Evolutionary conservation across 2,113 vertebrate genomes (phyloP).

Genomic region (Erythrolamprus reginae): DNA sequence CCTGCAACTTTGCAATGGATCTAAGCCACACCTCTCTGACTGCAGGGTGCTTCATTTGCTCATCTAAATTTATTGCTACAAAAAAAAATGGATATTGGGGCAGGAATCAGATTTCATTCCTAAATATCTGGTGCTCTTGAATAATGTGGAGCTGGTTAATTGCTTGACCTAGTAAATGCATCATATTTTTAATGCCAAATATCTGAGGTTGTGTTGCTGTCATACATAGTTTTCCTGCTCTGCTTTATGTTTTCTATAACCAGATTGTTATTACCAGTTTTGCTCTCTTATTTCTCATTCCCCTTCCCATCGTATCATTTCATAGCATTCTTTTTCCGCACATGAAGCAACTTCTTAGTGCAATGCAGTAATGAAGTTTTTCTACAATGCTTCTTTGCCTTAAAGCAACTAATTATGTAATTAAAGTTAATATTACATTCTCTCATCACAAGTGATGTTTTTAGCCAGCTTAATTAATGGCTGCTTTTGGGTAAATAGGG

Average conservation of each 20-base stretch:
- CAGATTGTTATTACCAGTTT: background rate
- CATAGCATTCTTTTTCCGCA: background rate
- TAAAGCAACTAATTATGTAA: constrained; percentile 6
- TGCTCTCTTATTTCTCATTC: background rate
- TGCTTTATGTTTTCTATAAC: background rate
- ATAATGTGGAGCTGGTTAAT: background rate
- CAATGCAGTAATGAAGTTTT: background rate
- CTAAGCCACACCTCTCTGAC: background rate
- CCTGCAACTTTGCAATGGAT: background rate
- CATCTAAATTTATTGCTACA: background rate
- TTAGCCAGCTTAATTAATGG: constrained; percentile 2
- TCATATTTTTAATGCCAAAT: background rate
- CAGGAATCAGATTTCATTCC: background rate
- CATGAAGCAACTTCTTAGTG: background rate
- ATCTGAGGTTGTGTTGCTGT: background rate
- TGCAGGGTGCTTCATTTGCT: background rate
- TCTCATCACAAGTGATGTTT: background rate
- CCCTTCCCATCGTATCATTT: background rate
- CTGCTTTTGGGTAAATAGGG: background rate
- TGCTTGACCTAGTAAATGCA: background rate
- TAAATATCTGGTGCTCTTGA: background rate
- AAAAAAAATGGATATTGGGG: background rate
- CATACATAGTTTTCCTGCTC: background rate
- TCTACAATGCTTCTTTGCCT: constrained; percentile 1
- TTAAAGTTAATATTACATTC: constrained; percentile 1